phyloP scores from a whole-genome alignment of 2,888 invertebrate genomes.

The Euspilapteryx auroguttella region DNA sequence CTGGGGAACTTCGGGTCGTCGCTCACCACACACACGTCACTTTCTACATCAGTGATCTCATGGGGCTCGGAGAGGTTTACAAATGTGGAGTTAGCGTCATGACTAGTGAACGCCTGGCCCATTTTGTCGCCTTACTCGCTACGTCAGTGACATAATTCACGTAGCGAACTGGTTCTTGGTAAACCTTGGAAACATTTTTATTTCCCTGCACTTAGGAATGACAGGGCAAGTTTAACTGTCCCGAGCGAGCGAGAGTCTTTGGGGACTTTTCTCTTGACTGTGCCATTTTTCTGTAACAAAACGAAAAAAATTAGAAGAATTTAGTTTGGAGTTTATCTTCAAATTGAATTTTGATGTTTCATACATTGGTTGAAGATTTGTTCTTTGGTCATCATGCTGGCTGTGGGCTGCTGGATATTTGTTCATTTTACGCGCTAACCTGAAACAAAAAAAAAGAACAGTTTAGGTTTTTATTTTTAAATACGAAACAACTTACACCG shows the following conservation, averaged over 20 bases:
- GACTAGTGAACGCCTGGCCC: conserved; percentile 38
- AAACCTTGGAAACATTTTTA: conserved; percentile 12
- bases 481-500: too few species aligned
- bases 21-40: conserved; percentile 38
- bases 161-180: conserved; percentile 16
- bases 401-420: too few species aligned
- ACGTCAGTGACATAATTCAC: conserved; percentile 19
- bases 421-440: too few species aligned
- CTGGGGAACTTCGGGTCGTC: conserved; percentile 62
- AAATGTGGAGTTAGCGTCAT: conserved; percentile 25
- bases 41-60: conserved; percentile 27
- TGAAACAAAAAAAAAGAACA: too few species aligned
- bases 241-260: conserved; percentile 15
- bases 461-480: too few species aligned
- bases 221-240: conserved; percentile 12
- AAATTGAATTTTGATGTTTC: too few species aligned
- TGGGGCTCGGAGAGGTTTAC: conserved; percentile 30
- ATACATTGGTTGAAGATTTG: too few species aligned
- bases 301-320: too few species aligned
- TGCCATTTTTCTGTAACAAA: conserved; percentile 36
- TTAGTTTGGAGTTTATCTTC: too few species aligned
- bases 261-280: conserved; percentile 20
- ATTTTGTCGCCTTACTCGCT: conserved; percentile 23
- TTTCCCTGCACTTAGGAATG: conserved; percentile 15
- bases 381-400: too few species aligned